Conservation (phyloP, 1,140 invertebrate genomes). For the Ptiloglossa arizonensis region DNA sequence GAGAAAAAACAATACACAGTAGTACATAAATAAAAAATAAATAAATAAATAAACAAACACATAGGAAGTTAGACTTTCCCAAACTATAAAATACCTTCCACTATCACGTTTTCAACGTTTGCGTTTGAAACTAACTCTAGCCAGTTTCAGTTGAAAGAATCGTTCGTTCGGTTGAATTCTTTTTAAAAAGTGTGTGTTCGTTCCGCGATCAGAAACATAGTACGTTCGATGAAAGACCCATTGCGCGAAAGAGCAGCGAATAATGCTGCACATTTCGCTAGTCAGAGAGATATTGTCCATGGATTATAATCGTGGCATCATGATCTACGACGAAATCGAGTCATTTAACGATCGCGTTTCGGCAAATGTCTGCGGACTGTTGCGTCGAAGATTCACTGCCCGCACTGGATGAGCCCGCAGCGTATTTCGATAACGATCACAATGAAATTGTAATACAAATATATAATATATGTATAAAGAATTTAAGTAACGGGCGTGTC, state of each 20-base stretch:
- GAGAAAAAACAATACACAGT: too few relatives aligned
- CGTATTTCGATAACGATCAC: slow-evolving; percentile 34
- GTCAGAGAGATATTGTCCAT: slow-evolving; percentile 28
- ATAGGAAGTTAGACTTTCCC: background rate
- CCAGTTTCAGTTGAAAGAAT: slow-evolving; percentile 8
- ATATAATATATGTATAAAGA: slow-evolving; percentile 27
- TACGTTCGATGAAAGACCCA: background rate
- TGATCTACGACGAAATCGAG: background rate
- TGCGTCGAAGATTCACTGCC: slow-evolving; percentile 44
- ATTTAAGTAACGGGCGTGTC: slow-evolving; percentile 31
- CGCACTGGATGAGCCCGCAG: slow-evolving; percentile 12
- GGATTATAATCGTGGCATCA: background rate
- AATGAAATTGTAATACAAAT: slow-evolving; percentile 49
- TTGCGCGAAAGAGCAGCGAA: background rate
- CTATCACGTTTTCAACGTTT: background rate
- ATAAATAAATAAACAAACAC: background rate
- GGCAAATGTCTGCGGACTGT: background rate
- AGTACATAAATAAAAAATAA: too few relatives aligned
- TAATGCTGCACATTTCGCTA: background rate
- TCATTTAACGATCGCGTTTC: slow-evolving; percentile 11
- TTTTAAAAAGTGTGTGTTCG: slow-evolving; percentile 9
- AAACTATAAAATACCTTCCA: background rate
- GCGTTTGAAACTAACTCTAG: background rate
- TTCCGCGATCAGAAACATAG: background rate
- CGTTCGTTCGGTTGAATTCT: background rate